These are phyloP conservation scores for Antennarius maculatus DNA, from an alignment of 2,797 vertebrate genomes.

Conservation along the genomic window DNA sequence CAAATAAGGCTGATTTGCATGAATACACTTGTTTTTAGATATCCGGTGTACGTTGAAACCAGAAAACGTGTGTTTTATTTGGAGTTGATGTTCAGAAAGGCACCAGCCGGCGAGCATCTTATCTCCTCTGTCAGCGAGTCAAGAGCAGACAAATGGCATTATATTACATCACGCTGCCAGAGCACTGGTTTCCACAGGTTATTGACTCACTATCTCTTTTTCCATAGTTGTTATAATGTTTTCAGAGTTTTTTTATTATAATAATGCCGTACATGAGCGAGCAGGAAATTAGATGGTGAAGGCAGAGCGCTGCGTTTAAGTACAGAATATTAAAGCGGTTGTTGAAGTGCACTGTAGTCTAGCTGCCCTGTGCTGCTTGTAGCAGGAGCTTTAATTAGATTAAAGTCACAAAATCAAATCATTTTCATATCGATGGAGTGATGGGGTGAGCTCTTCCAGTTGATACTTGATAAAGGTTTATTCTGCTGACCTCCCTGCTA, in stretches of 20 bases:
- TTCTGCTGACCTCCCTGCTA: constrained; percentile 19
- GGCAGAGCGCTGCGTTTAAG: not conserved
- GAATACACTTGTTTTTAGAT: not conserved
- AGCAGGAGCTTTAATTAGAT: constrained; percentile 65
- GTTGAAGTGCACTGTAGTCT: constrained; percentile 4
- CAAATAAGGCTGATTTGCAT: not conserved
- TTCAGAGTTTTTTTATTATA: not conserved
- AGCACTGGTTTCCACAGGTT: constrained; percentile 1
- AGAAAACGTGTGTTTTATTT: no score
- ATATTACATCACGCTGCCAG: not conserved
- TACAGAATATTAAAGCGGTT: not conserved
- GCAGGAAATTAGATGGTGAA: not conserved
- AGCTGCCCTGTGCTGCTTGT: constrained; percentile 27
- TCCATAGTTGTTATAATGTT: not conserved
- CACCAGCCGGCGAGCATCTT: not conserved
- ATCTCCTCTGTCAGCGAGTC: constrained; percentile 20
- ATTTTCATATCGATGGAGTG: constrained; percentile 35
- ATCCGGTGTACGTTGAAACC: no score
- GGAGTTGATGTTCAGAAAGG: not conserved
- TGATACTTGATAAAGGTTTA: constrained; percentile 52
- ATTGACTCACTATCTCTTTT: constrained; percentile 6
- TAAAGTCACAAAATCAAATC: constrained; percentile 58
- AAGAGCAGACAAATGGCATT: constrained; percentile 34
- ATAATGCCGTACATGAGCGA: not conserved
- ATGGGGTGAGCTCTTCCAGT: constrained; percentile 44